Evolutionary conservation across 2,888 invertebrate genomes (phyloP).

Genomic region (Rhagium mordax): DNA sequence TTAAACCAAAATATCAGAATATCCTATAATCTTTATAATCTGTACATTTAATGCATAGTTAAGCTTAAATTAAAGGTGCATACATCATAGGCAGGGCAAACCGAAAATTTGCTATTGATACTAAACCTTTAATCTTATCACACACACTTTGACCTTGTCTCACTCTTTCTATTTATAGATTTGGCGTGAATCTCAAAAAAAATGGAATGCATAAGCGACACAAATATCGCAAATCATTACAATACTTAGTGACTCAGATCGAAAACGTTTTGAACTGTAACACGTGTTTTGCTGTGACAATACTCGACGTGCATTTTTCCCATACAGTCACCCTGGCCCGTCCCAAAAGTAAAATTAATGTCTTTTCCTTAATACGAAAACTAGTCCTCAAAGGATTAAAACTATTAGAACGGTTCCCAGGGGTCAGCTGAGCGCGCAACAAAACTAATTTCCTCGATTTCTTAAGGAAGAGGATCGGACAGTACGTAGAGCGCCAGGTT

Average conservation of each 20-base stretch:
- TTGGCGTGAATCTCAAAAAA: not conserved
- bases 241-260: too few species aligned
- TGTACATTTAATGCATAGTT: too few species aligned
- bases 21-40: too few species aligned
- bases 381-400: constrained; percentile 41
- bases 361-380: constrained; percentile 25
- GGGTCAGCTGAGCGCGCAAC: constrained; percentile 5
- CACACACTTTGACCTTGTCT: too few species aligned
- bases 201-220: not conserved
- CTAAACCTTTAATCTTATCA: too few species aligned
- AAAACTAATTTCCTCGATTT: constrained; percentile 43
- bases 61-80: too few species aligned
- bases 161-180: not conserved
- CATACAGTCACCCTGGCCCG: constrained; percentile 18
- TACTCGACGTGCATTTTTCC: not conserved
- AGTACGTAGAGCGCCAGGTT: constrained; percentile 16
- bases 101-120: too few species aligned
- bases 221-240: not conserved
- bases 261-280: not conserved
- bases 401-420: constrained; percentile 38
- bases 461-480: constrained; percentile 31
- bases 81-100: too few species aligned
- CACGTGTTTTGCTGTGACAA: too few species aligned
- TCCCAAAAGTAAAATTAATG: constrained; percentile 40
- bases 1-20: too few species aligned